Evolutionary conservation across 1,140 invertebrate genomes (phyloP).

Genomic region (Lepidurus arcticus): DNA sequence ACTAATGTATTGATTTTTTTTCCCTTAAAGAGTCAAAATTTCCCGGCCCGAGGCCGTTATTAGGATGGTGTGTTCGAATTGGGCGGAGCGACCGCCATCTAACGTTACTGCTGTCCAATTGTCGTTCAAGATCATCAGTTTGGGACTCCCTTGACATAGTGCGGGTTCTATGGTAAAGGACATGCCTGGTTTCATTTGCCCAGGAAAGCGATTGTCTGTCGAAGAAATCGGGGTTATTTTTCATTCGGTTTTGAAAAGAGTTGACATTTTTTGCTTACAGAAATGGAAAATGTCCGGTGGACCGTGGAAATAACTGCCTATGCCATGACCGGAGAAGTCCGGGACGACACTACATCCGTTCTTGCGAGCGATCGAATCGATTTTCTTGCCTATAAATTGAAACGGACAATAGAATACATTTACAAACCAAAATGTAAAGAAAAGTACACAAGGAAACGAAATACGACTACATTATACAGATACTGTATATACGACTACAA

Average conservation of each 20-base stretch:
- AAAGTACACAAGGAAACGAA: constrained; percentile 29
- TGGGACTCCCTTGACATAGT: constrained; percentile 61
- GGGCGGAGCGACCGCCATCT: constrained; percentile 74
- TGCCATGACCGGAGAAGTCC: constrained; percentile 83
- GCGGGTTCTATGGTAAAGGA: constrained; percentile 93
- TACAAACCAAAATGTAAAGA: not conserved
- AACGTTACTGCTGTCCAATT: constrained; percentile 78
- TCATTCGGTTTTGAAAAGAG: constrained; percentile 24
- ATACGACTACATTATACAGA: too few relatives aligned
- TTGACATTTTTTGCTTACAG: constrained; percentile 37
- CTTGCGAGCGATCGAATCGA: constrained; percentile 15
- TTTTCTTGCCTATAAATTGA: constrained; percentile 5
- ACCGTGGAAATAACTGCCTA: constrained; percentile 86
- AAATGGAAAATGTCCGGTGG: constrained; percentile 78
- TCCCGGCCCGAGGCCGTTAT: constrained; percentile 68
- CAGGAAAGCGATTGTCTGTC: constrained; percentile 62
- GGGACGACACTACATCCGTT: constrained; percentile 64
- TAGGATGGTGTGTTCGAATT: constrained; percentile 86
- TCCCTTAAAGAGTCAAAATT: constrained; percentile 54
- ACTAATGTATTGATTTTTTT: not conserved
- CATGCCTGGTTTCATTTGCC: constrained; percentile 79
- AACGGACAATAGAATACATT: not conserved
- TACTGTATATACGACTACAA: too few relatives aligned
- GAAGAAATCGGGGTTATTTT: constrained; percentile 32
- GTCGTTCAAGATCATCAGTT: constrained; percentile 69